A percentile compares a stretch with the other conserved stretches of the same genome.
These are phyloP conservation scores for Nesidiocoris tenuis DNA, from an alignment of 2,888 invertebrate species.

Conservation along the genomic window DNA sequence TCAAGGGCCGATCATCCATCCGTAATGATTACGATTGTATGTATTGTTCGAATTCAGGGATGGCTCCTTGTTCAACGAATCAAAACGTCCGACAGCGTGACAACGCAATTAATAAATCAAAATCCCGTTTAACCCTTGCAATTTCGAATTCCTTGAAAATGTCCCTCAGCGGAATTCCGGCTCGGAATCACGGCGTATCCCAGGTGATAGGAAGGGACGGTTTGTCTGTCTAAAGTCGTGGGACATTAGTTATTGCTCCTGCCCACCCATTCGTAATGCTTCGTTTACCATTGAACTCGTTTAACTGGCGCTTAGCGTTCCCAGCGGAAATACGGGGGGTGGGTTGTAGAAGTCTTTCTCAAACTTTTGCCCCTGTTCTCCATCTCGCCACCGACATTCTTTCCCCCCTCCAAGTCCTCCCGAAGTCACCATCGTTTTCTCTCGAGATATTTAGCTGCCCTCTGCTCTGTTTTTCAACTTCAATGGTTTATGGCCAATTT, in stretches of 20 bases:
- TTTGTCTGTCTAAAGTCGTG: not conserved
- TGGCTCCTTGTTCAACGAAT: no score
- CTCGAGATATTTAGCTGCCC: constrained; percentile 24
- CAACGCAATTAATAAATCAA: no score
- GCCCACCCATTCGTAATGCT: constrained; percentile 23
- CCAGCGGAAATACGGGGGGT: constrained; percentile 17
- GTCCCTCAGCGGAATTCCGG: not conserved
- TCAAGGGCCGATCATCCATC: no score
- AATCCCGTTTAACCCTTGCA: no score
- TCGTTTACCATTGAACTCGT: constrained; percentile 40
- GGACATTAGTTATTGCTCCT: constrained; percentile 30
- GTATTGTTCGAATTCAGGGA: no score
- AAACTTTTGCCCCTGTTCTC: constrained; percentile 19
- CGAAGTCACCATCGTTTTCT: constrained; percentile 5
- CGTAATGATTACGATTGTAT: no score
- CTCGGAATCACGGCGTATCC: not conserved
- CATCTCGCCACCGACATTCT: not conserved
- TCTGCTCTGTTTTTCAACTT: not conserved
- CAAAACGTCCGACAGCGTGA: no score
- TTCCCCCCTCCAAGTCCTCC: constrained; percentile 19
- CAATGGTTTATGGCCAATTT: not conserved
- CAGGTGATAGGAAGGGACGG: not conserved
- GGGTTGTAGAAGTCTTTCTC: constrained; percentile 6
- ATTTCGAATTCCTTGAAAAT: not conserved
- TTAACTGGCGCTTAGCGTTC: constrained; percentile 36